Evolutionary conservation across 2,888 invertebrate species (phyloP).

Genomic region (Ommatoiulus sabulosus): DNA sequence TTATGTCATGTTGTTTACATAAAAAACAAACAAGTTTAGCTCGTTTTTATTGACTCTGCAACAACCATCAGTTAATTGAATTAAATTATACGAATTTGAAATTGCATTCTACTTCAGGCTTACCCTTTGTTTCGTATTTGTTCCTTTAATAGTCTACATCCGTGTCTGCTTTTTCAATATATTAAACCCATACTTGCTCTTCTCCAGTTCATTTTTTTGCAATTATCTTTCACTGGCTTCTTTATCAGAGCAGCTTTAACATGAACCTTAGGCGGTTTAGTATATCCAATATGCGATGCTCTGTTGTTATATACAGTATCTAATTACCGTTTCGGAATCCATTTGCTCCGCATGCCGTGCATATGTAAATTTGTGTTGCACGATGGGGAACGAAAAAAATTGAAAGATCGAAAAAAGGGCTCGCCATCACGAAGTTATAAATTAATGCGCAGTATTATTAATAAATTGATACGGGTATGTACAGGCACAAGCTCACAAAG

Average conservation of each 20-base stretch:
- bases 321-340: neutral
- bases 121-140: too few species aligned
- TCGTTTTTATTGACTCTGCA: too few species aligned
- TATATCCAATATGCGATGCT: neutral
- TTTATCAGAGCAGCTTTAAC: neutral
- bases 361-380: neutral
- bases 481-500: neutral
- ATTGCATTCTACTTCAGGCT: too few species aligned
- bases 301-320: constrained; percentile 6
- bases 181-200: neutral
- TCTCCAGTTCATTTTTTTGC: neutral
- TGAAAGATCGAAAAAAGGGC: neutral
- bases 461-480: neutral
- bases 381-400: neutral
- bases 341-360: neutral
- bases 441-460: neutral
- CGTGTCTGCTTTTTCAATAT: too few species aligned
- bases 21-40: too few species aligned
- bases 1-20: too few species aligned
- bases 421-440: neutral
- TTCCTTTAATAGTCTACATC: too few species aligned
- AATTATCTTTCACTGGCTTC: neutral
- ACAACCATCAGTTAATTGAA: too few species aligned
- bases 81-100: too few species aligned
- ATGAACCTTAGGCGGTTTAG: constrained; percentile 27